Evolutionary conservation across 1,140 invertebrate species (phyloP).

Genomic region (Tetramorium simillimum): DNA sequence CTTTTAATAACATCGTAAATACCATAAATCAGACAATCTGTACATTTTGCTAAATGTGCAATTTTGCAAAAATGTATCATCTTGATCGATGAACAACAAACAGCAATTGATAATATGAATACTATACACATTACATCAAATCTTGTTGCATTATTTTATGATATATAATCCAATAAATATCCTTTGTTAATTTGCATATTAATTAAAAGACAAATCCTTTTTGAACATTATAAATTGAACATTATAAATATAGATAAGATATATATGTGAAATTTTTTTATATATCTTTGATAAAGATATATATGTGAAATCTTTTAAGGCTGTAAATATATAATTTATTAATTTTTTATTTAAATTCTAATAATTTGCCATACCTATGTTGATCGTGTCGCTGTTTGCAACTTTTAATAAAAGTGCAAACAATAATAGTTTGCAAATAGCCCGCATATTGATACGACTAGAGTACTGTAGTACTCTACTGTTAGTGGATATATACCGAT

Average conservation of each 20-base stretch:
- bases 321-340: background rate
- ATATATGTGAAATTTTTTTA: too few relatives aligned
- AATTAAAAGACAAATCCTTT: too few relatives aligned
- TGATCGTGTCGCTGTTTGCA: background rate
- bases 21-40: too few relatives aligned
- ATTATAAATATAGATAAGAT: too few relatives aligned
- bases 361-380: conserved; percentile 19
- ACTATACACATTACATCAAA: background rate
- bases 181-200: background rate
- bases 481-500: background rate
- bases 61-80: background rate
- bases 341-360: background rate
- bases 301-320: background rate
- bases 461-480: background rate
- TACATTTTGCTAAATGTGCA: background rate
- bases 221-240: too few relatives aligned
- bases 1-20: background rate
- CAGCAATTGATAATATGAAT: background rate
- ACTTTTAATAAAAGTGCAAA: conserved; percentile 21
- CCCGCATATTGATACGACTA: background rate
- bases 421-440: conserved; percentile 11
- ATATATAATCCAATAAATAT: background rate
- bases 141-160: background rate
- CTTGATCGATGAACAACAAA: background rate
- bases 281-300: background rate